These are phyloP conservation scores for Cepaea nemoralis DNA, from an alignment of 1,140 invertebrate species.

Conservation along the genomic window DNA sequence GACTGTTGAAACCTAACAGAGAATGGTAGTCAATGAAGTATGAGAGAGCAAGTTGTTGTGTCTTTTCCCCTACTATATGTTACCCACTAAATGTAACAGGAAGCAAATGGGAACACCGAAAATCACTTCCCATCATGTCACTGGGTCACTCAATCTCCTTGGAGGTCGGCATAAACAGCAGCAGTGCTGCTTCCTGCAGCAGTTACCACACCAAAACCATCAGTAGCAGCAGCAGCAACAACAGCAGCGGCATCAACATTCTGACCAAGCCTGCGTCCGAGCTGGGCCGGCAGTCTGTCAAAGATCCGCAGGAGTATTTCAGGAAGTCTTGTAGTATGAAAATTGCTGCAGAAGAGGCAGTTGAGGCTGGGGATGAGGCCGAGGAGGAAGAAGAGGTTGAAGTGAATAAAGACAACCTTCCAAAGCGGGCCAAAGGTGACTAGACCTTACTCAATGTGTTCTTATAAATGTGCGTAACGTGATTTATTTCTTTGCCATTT, in stretches of 20 bases:
- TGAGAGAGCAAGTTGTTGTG: too few relatives aligned
- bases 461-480: too few relatives aligned
- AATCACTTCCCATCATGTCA: constrained; percentile 39
- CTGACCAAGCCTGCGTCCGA: not conserved
- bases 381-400: constrained; percentile 38
- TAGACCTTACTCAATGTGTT: not conserved
- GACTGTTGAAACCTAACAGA: too few relatives aligned
- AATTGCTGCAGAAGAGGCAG: constrained; percentile 40
- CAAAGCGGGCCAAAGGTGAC: constrained; percentile 32
- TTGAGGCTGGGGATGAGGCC: constrained; percentile 40
- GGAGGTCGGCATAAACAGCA: constrained; percentile 9
- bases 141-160: constrained; percentile 4
- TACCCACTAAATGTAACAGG: constrained; percentile 17
- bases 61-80: not conserved
- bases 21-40: not conserved
- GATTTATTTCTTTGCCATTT: too few relatives aligned
- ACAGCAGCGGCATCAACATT: not conserved
- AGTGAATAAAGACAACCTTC: constrained; percentile 7
- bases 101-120: constrained; percentile 38
- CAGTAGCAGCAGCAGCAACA: not conserved
- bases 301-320: constrained; percentile 37
- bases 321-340: constrained; percentile 41
- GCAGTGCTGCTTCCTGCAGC: not conserved
- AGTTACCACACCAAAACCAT: not conserved
- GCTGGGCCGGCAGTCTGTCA: not conserved